Percentiles rank a stretch among this genome's conserved stretches.
These are phyloP conservation scores for Papilio machaon DNA, from an alignment of 1,140 invertebrate species.

Conservation along the genomic window DNA sequence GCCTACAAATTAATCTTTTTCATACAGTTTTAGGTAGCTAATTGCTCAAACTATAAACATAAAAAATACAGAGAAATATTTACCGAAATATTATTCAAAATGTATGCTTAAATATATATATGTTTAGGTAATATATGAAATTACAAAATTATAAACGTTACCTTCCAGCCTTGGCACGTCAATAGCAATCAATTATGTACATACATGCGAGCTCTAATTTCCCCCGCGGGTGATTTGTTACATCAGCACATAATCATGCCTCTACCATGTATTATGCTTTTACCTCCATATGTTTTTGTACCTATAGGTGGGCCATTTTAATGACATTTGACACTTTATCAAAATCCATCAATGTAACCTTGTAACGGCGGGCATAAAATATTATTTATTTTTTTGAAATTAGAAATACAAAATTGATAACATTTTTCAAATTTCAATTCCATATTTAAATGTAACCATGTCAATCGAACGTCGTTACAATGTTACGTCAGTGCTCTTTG, in stretches of 20 bases:
- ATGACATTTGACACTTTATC: too few species aligned
- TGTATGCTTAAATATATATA: background rate
- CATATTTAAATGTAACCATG: too few species aligned
- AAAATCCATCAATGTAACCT: too few species aligned
- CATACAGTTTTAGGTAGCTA: too few species aligned
- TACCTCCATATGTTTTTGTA: background rate
- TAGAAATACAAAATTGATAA: too few species aligned
- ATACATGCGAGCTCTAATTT: background rate
- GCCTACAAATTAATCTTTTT: background rate
- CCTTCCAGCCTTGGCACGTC: background rate
- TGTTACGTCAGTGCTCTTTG: too few species aligned
- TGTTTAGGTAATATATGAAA: background rate
- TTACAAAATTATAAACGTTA: conserved; percentile 2
- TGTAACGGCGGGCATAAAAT: too few species aligned
- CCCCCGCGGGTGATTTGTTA: conserved; percentile 7
- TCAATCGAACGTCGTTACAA: too few species aligned
- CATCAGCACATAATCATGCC: background rate
- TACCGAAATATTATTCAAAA: background rate
- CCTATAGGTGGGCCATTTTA: background rate
- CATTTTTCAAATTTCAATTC: too few species aligned
- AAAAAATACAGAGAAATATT: too few species aligned
- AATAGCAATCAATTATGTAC: conserved; percentile 20
- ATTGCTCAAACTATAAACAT: too few species aligned
- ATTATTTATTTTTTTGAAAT: too few species aligned
- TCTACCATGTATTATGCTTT: background rate